Base-by-base conservation (phyloP, 2,888 invertebrate genomes). In the Caenorhabditis imperialis region DNA sequence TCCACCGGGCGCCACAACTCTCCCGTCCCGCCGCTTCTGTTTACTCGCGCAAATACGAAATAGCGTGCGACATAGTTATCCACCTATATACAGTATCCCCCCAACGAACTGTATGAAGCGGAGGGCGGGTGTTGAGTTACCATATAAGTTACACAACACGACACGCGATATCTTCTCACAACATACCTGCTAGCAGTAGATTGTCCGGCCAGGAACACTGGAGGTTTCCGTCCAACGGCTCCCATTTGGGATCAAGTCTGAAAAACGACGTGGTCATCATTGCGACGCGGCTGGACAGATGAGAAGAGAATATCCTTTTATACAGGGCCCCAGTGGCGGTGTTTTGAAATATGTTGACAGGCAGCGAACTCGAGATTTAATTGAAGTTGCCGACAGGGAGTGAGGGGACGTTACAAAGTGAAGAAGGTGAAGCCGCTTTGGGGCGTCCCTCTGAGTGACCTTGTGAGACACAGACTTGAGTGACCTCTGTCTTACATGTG, bases 181-280 rank as follows among this genome's bases (percentile, higher is more conserved):
- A 61, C 70, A 51, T 63, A 81, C 82, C 78, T 75, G 82, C 82
- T 53, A 84, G 65, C 8, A 84, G 51, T 12, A 82, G 83, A 22
- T 82, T 67, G 22, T 84, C 84, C 1, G 81, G 71, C 84, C 84
- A 84, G 20, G 74, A 51, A 27, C 71, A 63, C 44, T 65, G 74
- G 6, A 73, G 35, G 18, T 51, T 72, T n/a, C 69, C 25, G 12
- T 62, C 61, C 12, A 47, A 25, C 30, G 47, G 57, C 14, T 76
- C 78, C 75, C 78, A 78, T 76, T 78, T 78, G 10, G 53, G 48
- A 6, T 75, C 75, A 23, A 65, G 42, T 65, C 75, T 75, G 70
- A 27, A 75, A 70, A 5, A 22, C 10, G n/a, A 2, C 12, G 5
- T 10, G n/a, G 23, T 27, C 5, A n/a, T 14, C 48, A 60, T 60